These are phyloP conservation scores for Diplodus puntazzo DNA, from an alignment of 2,797 vertebrate species.

Conservation along the genomic window DNA sequence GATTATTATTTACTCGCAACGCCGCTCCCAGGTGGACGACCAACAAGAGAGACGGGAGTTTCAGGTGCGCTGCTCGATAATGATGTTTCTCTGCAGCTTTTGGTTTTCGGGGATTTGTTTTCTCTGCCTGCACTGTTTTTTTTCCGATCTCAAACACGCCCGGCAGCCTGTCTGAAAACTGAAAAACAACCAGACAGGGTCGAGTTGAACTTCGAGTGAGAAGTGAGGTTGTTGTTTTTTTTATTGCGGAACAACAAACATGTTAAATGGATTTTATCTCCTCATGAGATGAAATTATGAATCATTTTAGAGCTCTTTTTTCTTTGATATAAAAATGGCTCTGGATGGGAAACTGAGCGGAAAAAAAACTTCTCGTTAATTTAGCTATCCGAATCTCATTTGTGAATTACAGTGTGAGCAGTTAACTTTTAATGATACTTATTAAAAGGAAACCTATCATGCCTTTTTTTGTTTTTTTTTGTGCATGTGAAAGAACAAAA, in stretches of 20 bases:
- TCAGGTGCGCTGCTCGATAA: constrained; percentile 27
- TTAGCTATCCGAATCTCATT: not conserved
- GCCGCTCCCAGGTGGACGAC: constrained; percentile 38
- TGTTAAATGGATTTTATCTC: not conserved
- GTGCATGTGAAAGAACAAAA: too few species aligned
- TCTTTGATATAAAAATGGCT: not conserved
- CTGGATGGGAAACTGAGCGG: not conserved
- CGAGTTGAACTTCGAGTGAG: not conserved
- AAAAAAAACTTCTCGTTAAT: not conserved
- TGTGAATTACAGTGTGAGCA: not conserved
- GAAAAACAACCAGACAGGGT: not conserved
- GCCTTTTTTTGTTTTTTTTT: too few species aligned
- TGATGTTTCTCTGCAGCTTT: constrained; percentile 31
- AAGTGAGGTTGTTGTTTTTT: not conserved
- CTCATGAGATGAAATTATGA: not conserved
- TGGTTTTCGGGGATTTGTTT: constrained; percentile 43
- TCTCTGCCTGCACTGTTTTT: constrained; percentile 14
- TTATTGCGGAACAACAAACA: not conserved
- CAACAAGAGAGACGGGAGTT: constrained; percentile 41
- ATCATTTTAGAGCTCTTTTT: not conserved
- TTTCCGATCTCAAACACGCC: constrained; percentile 9
- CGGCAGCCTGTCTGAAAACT: constrained; percentile 6
- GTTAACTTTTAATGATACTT: not conserved
- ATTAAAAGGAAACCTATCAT: too few species aligned
- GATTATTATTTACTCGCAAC: constrained; percentile 49